Evolutionary conservation across 1,140 invertebrate genomes (phyloP), one percentile per base, ranked within the genome.

Genomic region (Bombus fervidus): DNA sequence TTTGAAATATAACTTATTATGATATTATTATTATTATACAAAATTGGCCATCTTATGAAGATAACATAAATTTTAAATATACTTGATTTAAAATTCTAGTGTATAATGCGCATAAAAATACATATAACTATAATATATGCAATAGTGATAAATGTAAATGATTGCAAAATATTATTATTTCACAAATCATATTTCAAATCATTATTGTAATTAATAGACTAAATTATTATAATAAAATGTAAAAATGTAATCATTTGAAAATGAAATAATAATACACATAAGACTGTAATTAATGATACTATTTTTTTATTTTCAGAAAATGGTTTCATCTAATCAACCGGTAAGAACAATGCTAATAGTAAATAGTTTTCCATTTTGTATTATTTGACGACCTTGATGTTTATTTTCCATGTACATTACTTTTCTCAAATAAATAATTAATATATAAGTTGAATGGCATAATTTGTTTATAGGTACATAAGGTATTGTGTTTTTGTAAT

Each of bases 311-410:
- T 91, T 93, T 71, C 91, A 93, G 93, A 92, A 92, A 90, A 93
- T 93, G 93, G 93, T 93, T 79, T 92, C 92, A 78, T 92, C 93
- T 28, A 93, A 92, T 66, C 90, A 92, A 80, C 93, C 93, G 92
- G 93, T 93, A 91, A 93, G 93, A 89, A 83, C 59, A 89, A 85
- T 83, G 77, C 43, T 77, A 77, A 83, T 74, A 89, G 57, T 76
- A 74, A 69, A 69, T 59, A 80, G 3, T 85, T 53, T 53, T 37
- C 68, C 41, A 86, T 62, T 79, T 72, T 79, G 37, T 47, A 59
- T 71, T 62, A 62, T 59, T 79, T 72, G 41, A 43, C 72, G 39
- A 79, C 34, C 41, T 84, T 22, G 66, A 66, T 66, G 57, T 79
- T 80, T 79, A 31, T 85, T 71, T 72, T 53, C 64, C 68, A 62